Evolutionary conservation across 2,797 vertebrate genomes (phyloP), one percentile per base, ranked within the genome.

Genomic region (Enteromius afrohamiltoni): DNA sequence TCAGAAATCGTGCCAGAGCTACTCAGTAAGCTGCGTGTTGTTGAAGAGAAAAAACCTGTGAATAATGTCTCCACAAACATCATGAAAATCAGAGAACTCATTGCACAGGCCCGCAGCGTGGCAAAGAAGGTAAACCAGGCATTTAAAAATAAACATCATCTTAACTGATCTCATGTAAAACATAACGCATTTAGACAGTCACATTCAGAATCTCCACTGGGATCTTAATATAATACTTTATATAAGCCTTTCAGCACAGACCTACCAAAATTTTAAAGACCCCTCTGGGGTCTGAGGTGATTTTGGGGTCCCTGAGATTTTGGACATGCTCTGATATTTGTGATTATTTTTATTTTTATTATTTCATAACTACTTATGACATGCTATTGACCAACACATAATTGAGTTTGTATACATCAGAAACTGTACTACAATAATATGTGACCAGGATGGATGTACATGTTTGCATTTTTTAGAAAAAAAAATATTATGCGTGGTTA

Each of bases 21-120:
- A 68, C 89, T 98, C 90, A 93, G 95, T 85, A 98, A 98, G 86
- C 94, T 99, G 79, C 96, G 90, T 29, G 94, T 91, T 7, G 96
- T 99, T 1, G 97, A 99, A 88, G 94, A 97, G 90, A 99, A 98
- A 91, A 95, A 94, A 86, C 96, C 97, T 2, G 93, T 96, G 7
- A 97, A 94, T 92, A 99, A 99, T 0, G 94, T 98, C 80, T 98
- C 98, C 21, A 95, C 95, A 85, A 99, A 96, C 91, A 99, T 99
- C 89, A 89, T 93, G 88, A 93, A 97, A 88, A 96, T 99, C 91
- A 93, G 98, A 89, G 96, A 98, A 86, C 95, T 99, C 81, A 99
- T 99, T 45, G 97, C 98, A 69, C 98, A 99, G 91, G 97, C 98
- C 83, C 95, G 97, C 83, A 98, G 96, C 14, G 96, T 99, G 7